phyloP scores from a whole-genome alignment of 2,797 vertebrate species.

The Sciurus carolinensis region DNA sequence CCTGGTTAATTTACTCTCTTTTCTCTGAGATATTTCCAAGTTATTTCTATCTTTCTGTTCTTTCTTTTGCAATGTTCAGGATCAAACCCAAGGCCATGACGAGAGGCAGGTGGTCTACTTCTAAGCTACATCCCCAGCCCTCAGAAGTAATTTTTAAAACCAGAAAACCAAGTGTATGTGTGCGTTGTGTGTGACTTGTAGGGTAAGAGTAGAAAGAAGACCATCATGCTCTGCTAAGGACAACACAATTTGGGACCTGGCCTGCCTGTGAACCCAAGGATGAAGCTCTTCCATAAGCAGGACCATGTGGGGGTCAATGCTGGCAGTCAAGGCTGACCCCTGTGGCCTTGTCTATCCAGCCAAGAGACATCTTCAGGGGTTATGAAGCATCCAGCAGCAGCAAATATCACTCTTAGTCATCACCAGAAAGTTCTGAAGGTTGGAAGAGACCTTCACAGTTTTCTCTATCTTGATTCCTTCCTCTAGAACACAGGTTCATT shows the following conservation, averaged over 20 bases:
- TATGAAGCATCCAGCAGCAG: rapidly evolving
- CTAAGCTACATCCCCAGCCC: too few species aligned
- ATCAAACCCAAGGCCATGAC: neutral
- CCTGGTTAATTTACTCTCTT: neutral
- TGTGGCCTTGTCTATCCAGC: rapidly evolving
- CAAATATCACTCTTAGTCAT: neutral
- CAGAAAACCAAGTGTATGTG: neutral
- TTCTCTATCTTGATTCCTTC: neutral
- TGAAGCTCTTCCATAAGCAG: neutral
- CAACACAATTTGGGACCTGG: rapidly evolving
- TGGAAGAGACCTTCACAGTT: neutral
- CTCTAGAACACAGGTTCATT: rapidly evolving
- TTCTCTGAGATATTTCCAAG: neutral
- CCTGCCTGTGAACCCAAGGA: neutral
- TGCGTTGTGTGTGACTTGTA: too few species aligned
- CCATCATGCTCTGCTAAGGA: neutral
- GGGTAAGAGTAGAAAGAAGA: neutral
- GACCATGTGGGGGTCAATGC: rapidly evolving
- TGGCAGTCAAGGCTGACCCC: neutral
- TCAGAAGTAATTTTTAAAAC: neutral
- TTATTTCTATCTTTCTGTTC: neutral
- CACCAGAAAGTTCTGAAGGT: neutral
- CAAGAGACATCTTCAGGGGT: neutral
- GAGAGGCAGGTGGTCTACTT: neutral
- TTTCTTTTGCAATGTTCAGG: neutral